Percentiles rank a stretch among this genome's conserved stretches.
These are phyloP conservation scores for Odocoileus virginianus DNA, from an alignment of 2,113 vertebrate species.

Conservation along the genomic window DNA sequence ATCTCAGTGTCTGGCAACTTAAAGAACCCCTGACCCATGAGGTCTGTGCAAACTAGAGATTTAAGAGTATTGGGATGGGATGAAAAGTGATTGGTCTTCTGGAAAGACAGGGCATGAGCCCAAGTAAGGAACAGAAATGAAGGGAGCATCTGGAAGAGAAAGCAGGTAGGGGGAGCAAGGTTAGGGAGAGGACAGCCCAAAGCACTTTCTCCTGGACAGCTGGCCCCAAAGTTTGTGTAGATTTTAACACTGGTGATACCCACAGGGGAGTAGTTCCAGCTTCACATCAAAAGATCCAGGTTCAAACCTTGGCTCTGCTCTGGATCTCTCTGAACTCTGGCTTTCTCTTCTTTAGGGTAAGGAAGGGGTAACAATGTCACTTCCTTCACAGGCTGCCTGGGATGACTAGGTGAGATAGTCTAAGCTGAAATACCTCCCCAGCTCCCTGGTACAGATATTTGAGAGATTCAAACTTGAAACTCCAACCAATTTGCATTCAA, in stretches of 20 bases:
- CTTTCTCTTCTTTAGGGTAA: neutral
- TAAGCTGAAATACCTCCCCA: neutral
- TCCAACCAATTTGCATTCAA: neutral
- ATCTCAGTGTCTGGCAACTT: neutral
- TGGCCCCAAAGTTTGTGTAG: rapidly evolving
- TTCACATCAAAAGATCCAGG: neutral
- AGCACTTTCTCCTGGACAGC: neutral
- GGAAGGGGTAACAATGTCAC: neutral
- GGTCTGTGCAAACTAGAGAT: neutral
- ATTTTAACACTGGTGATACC: neutral
- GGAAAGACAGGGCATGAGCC: rapidly evolving
- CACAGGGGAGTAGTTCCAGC: neutral
- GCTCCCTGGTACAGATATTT: neutral
- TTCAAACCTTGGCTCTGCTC: neutral
- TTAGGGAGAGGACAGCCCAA: neutral
- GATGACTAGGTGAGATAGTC: rapidly evolving
- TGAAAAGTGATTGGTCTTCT: neutral
- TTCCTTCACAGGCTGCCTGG: neutral
- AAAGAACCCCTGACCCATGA: neutral
- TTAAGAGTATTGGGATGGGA: neutral
- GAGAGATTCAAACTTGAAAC: neutral
- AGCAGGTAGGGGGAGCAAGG: neutral
- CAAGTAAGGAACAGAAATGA: neutral
- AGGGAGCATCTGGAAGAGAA: neutral
- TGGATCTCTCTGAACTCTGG: neutral